A percentile compares a stretch with the other conserved stretches of the same genome.
Evolutionary conservation across 1,140 invertebrate species (phyloP).

Genomic region (Drosophila asahinai): DNA sequence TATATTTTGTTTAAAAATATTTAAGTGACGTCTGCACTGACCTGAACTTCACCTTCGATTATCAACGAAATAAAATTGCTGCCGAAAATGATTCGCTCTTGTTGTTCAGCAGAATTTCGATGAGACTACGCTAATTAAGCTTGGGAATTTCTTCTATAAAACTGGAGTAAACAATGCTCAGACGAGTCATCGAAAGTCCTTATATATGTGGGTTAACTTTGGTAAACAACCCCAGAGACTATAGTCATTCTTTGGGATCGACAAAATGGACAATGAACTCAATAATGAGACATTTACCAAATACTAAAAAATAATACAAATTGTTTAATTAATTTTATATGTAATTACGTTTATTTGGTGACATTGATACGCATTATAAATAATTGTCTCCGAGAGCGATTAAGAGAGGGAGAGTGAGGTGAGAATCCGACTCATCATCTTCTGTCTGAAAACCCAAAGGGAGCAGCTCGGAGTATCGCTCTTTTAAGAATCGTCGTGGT

Average conservation of each 20-base stretch:
- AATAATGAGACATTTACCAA: constrained; percentile 12
- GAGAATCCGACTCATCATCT: constrained; percentile 37
- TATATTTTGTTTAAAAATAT: constrained; percentile 3
- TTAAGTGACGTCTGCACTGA: constrained; percentile 22
- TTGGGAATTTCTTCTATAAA: constrained; percentile 37
- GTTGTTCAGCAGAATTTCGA: constrained; percentile 44
- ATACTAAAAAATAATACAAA: constrained; percentile 47
- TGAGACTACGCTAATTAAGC: constrained; percentile 38
- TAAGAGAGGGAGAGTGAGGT: constrained; percentile 43
- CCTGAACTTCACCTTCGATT: constrained; percentile 48
- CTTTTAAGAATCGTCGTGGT: constrained; percentile 26
- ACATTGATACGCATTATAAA: constrained; percentile 47
- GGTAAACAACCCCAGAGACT: not conserved
- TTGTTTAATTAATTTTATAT: constrained; percentile 71
- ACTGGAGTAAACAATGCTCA: constrained; percentile 26
- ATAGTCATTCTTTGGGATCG: not conserved
- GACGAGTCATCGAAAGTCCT: constrained; percentile 20
- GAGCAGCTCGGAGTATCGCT: constrained; percentile 54
- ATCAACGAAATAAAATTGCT: constrained; percentile 37
- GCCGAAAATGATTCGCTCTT: constrained; percentile 39
- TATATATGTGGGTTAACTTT: not conserved
- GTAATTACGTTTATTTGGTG: constrained; percentile 64
- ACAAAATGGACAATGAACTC: constrained; percentile 38
- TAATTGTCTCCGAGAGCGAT: constrained; percentile 41
- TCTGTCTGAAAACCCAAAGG: constrained; percentile 68